Conservation (phyloP, 2,888 invertebrate species). For the Graphium colonna region DNA sequence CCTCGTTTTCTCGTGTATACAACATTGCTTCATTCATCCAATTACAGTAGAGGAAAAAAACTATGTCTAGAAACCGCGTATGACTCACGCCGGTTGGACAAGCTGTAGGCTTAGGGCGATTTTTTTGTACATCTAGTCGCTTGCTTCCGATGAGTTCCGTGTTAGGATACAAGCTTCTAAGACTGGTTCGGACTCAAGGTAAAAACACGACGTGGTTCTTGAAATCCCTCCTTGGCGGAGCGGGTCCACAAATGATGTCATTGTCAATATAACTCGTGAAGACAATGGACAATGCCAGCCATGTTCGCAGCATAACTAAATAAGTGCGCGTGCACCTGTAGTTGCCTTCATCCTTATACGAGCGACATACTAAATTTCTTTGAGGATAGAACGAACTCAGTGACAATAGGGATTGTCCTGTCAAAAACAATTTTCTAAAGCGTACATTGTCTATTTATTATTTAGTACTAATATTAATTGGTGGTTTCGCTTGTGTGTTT, state of each 20-base stretch:
- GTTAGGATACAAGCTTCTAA: background rate
- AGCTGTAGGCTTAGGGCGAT: background rate
- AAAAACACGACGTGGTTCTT: conserved; percentile 20
- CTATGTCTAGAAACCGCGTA: background rate
- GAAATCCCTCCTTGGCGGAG: conserved; percentile 27
- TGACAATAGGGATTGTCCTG: background rate
- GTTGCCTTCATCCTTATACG: conserved; percentile 18
- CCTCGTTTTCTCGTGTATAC: too few species aligned
- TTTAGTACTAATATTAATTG: too few species aligned
- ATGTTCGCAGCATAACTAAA: conserved; percentile 32
- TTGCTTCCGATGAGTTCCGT: conserved; percentile 9
- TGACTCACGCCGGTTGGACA: conserved; percentile 1
- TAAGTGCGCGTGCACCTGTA: conserved; percentile 7
- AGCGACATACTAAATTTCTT: conserved; percentile 2
- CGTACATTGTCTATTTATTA: background rate
- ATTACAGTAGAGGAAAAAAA: too few species aligned
- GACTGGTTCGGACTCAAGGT: conserved; percentile 11
- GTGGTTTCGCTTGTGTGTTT: too few species aligned
- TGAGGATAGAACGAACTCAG: background rate
- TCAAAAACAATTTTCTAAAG: background rate
- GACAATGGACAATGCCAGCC: conserved; percentile 42
- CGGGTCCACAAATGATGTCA: conserved; percentile 35
- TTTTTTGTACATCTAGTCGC: conserved; percentile 4
- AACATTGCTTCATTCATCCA: too few species aligned
- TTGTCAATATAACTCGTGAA: conserved; percentile 36